Conservation (phyloP, 2,888 invertebrate genomes). For the Eulithis prunata region DNA sequence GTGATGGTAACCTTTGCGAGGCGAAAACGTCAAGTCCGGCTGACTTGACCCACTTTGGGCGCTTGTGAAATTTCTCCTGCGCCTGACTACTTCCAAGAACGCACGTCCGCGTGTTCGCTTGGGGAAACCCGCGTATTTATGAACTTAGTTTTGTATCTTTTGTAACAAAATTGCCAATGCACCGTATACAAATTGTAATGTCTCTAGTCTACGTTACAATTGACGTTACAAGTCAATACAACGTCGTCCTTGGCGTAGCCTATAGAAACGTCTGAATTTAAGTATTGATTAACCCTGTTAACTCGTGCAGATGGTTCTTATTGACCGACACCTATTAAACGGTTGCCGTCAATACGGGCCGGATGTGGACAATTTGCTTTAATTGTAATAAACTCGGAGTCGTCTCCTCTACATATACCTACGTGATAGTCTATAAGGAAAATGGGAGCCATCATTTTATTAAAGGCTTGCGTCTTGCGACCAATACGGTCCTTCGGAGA, state of each 20-base stretch:
- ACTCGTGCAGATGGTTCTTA: slow-evolving; percentile 73
- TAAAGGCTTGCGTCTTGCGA: slow-evolving; percentile 1
- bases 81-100: slow-evolving; percentile 73
- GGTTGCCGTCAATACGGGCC: slow-evolving; percentile 69
- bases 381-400: slow-evolving; percentile 64
- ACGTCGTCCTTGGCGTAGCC: slow-evolving; percentile 13
- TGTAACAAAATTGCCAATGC: slow-evolving; percentile 2
- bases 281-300: slow-evolving; percentile 64
- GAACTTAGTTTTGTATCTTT: not conserved
- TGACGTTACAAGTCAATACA: not conserved
- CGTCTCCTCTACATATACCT: slow-evolving; percentile 38
- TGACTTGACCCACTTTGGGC: slow-evolving; percentile 78
- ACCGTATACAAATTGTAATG: not conserved
- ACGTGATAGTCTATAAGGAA: slow-evolving; percentile 37
- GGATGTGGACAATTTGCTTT: slow-evolving; percentile 80
- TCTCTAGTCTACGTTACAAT: too few relatives aligned
- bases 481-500: slow-evolving; percentile 7
- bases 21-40: slow-evolving; percentile 81
- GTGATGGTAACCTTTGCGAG: slow-evolving; percentile 78
- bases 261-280: slow-evolving; percentile 57
- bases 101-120: slow-evolving; percentile 55
- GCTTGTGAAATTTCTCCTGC: slow-evolving; percentile 82
- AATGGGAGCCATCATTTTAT: slow-evolving; percentile 26
- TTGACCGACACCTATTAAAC: slow-evolving; percentile 76
- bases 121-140: slow-evolving; percentile 65